phyloP scores from a whole-genome alignment of 1,140 invertebrate species.

The Megalopta genalis region DNA sequence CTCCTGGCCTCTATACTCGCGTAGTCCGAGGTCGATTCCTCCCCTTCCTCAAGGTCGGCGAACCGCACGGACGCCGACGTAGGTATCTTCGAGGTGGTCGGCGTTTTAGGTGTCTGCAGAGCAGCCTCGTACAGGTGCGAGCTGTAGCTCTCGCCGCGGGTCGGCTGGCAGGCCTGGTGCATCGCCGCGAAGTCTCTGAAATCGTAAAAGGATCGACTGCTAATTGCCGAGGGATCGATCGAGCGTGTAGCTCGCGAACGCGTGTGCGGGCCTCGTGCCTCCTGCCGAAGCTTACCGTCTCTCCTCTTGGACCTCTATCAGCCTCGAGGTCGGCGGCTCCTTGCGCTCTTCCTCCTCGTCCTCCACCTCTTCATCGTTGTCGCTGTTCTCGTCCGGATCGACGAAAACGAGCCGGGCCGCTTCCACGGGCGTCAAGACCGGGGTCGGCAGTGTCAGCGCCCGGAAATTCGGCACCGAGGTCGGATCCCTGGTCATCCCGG shows the following conservation, averaged over 20 bases:
- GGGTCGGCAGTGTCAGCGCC: constrained; percentile 83
- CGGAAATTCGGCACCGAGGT: constrained; percentile 89
- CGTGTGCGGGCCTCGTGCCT: too few relatives aligned
- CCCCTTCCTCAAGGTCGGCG: constrained; percentile 82
- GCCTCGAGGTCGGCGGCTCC: constrained; percentile 69
- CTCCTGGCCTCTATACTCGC: constrained; percentile 86
- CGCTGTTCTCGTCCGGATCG: constrained; percentile 85
- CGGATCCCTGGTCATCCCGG: constrained; percentile 84
- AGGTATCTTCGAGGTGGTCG: constrained; percentile 82
- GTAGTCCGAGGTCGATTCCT: constrained; percentile 88
- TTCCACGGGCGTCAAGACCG: constrained; percentile 85
- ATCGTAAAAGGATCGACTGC: not conserved
- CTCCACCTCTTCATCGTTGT: constrained; percentile 74
- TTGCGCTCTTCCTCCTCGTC: constrained; percentile 67
- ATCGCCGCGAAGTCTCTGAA: constrained; percentile 76
- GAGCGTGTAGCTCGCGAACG: not conserved
- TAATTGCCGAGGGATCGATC: too few relatives aligned
- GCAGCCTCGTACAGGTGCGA: constrained; percentile 81
- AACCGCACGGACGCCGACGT: constrained; percentile 85
- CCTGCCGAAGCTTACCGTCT: constrained; percentile 62
- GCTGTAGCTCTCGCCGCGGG: constrained; percentile 82
- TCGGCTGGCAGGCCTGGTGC: constrained; percentile 79
- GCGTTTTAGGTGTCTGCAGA: constrained; percentile 82
- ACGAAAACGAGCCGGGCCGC: constrained; percentile 86
- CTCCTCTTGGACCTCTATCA: constrained; percentile 78